Evolutionary conservation across 1,140 invertebrate species (phyloP).

Genomic region (Apolygus lucorum): DNA sequence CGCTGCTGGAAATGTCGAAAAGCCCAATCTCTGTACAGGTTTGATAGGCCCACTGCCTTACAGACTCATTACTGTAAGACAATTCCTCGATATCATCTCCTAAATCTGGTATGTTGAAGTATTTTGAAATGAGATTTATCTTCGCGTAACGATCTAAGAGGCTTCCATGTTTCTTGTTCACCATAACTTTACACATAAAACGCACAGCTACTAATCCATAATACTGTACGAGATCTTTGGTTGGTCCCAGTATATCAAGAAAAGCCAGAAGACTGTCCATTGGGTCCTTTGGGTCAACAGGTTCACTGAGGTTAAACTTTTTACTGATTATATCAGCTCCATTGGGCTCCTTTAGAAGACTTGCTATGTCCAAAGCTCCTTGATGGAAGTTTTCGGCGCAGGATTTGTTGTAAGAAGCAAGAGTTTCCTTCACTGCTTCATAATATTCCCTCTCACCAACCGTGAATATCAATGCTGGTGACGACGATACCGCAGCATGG

Average conservation of each 20-base stretch:
- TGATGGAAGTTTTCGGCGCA: background rate
- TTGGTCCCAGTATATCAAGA: background rate
- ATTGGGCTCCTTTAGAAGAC: background rate
- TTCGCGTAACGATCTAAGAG: background rate
- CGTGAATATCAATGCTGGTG: slow-evolving; percentile 60
- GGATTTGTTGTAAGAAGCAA: background rate
- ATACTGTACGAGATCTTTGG: background rate
- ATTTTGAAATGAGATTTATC: too few species aligned
- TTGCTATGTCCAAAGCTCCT: background rate
- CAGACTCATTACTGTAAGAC: background rate
- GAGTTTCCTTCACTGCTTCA: background rate
- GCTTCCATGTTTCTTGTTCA: background rate
- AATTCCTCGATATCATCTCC: background rate
- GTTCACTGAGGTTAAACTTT: background rate
- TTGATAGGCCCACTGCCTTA: slow-evolving; percentile 82
- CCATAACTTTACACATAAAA: background rate
- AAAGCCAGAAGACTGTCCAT: background rate
- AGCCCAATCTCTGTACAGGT: slow-evolving; percentile 93
- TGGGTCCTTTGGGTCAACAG: background rate
- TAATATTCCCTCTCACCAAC: slow-evolving; percentile 51
- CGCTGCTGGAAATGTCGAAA: slow-evolving; percentile 41
- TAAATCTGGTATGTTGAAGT: background rate
- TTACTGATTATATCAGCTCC: background rate
- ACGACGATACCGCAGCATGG: slow-evolving; percentile 62
- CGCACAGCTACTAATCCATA: too few species aligned